phyloP scores from a whole-genome alignment of 2,113 vertebrate genomes.

The Chaetodon auriga region DNA sequence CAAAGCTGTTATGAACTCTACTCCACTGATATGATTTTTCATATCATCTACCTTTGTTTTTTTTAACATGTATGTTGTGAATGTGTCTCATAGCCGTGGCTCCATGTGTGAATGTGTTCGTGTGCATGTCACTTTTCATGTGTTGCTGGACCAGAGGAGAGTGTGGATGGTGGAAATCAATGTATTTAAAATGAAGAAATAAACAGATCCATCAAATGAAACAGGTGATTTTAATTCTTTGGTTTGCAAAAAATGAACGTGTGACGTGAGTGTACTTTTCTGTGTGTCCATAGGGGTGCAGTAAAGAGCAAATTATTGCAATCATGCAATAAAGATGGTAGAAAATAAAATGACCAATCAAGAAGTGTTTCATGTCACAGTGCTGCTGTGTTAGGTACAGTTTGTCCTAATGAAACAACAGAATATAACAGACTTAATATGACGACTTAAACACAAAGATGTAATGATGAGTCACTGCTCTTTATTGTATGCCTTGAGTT shows the following conservation, averaged over 20 bases:
- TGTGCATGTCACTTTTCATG: constrained; percentile 36
- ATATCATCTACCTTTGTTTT: constrained; percentile 3
- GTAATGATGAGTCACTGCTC: background rate
- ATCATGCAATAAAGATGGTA: background rate
- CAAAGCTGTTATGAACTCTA: constrained; percentile 33
- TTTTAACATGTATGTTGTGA: constrained; percentile 30
- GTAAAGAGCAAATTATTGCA: background rate
- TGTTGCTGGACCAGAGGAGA: constrained; percentile 24
- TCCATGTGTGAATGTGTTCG: constrained; percentile 17
- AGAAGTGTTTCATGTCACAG: background rate
- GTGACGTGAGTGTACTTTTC: background rate
- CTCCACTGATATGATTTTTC: constrained; percentile 36
- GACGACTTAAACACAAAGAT: too few relatives aligned
- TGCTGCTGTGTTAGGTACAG: background rate
- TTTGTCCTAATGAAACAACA: background rate
- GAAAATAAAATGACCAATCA: background rate
- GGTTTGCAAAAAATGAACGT: background rate
- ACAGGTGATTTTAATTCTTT: background rate
- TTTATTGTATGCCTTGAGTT: background rate
- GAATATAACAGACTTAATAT: background rate
- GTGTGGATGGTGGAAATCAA: constrained; percentile 52
- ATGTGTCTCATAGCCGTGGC: background rate
- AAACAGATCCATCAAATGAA: constrained; percentile 62
- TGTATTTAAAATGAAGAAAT: constrained; percentile 72
- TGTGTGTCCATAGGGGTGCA: constrained; percentile 7